Percentiles rank a stretch among this genome's conserved stretches.
These are phyloP conservation scores for Ranitomeya variabilis DNA, from an alignment of 2,113 vertebrate genomes.

Conservation along the genomic window DNA sequence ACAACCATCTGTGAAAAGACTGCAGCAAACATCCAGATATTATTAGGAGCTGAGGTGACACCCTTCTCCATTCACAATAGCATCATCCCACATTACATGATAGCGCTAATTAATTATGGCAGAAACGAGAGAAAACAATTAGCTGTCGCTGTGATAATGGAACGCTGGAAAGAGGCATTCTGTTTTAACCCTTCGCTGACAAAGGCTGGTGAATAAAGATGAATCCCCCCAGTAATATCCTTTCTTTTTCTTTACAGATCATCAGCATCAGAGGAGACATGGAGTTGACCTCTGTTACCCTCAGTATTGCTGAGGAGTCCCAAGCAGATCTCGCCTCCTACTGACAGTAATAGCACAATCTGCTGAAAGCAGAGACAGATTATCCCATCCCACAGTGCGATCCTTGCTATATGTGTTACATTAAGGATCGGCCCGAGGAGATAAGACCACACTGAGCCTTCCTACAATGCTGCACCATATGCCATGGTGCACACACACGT, in stretches of 20 bases:
- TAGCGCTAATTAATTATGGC: not conserved
- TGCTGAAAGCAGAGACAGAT: constrained; percentile 34
- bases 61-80: not conserved
- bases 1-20: not conserved
- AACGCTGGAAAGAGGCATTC: not conserved
- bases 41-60: not conserved
- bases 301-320: constrained; percentile 45
- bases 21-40: not conserved
- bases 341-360: constrained; percentile 57
- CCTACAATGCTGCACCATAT: not conserved
- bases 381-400: constrained; percentile 20
- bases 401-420: not conserved
- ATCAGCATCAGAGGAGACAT: constrained; percentile 34
- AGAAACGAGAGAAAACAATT: constrained; percentile 19
- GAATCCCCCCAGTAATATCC: not conserved
- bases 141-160: not conserved
- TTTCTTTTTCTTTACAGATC: constrained; percentile 16
- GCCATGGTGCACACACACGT: no score
- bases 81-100: not conserved
- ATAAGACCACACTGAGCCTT: not conserved
- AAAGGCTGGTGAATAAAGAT: not conserved
- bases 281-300: constrained; percentile 35
- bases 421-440: not conserved
- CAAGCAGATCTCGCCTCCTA: constrained; percentile 63
- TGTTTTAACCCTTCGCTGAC: not conserved